phyloP scores from a whole-genome alignment of 2,888 invertebrate genomes.

The Tryphoninae sp. region DNA sequence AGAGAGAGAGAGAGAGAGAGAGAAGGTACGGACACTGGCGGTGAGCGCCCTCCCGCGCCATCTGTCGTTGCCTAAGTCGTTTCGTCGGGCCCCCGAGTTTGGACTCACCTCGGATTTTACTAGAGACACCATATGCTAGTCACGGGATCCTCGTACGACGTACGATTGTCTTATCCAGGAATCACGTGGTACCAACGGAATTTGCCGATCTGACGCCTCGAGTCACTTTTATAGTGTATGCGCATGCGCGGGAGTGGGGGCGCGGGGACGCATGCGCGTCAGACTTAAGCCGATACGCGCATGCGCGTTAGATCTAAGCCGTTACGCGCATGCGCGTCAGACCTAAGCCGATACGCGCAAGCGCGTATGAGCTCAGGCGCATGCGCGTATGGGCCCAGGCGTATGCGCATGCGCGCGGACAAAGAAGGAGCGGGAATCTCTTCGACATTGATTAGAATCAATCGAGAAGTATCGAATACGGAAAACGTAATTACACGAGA shows the following conservation, averaged over 20 bases:
- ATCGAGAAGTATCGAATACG: background rate
- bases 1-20: background rate
- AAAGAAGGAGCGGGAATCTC: too few relatives aligned
- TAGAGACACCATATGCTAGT: constrained; percentile 70
- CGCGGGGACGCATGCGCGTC: too few relatives aligned
- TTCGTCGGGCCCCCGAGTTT: constrained; percentile 55
- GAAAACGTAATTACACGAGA: constrained; percentile 30
- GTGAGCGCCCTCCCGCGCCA: constrained; percentile 67
- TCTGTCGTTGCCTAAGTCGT: constrained; percentile 69
- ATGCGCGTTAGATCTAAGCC: too few relatives aligned
- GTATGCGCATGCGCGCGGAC: too few relatives aligned
- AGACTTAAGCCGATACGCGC: too few relatives aligned
- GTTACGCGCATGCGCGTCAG: too few relatives aligned
- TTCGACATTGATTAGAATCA: too few relatives aligned
- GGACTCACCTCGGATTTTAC: constrained; percentile 47
- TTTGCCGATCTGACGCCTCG: background rate
- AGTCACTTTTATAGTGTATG: background rate
- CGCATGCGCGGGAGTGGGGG: too few relatives aligned
- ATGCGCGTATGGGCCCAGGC: too few relatives aligned
- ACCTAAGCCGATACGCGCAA: too few relatives aligned
- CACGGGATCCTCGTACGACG: constrained; percentile 62
- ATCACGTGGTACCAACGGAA: constrained; percentile 31
- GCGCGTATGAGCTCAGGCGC: too few relatives aligned
- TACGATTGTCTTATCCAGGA: constrained; percentile 52
- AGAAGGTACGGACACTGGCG: constrained; percentile 46